These are phyloP conservation scores for Kryptopterus vitreolus DNA, from an alignment of 2,797 vertebrate species.

Conservation along the genomic window DNA sequence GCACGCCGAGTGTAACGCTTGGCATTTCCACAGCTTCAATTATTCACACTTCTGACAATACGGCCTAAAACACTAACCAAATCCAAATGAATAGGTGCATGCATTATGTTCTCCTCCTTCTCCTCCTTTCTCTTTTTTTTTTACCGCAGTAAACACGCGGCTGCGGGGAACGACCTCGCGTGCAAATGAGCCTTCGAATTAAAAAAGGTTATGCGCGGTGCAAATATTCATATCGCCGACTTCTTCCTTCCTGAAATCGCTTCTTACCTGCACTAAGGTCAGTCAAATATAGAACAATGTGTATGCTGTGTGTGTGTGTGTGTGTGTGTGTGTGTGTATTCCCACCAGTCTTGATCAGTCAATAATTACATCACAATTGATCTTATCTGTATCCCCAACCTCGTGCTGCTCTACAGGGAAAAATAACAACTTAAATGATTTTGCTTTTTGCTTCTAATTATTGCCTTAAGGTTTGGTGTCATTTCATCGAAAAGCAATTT, in stretches of 20 bases:
- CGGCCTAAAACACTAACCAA: constrained; percentile 48
- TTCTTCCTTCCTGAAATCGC: constrained; percentile 3
- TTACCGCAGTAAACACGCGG: constrained; percentile 20
- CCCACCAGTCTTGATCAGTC: constrained; percentile 35
- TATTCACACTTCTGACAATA: constrained; percentile 61
- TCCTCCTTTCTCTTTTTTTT: neutral
- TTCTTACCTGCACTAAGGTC: constrained; percentile 55
- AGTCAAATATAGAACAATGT: constrained; percentile 66
- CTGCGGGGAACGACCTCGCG: neutral
- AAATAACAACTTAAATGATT: neutral
- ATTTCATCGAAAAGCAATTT: neutral
- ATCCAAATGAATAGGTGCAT: constrained; percentile 54
- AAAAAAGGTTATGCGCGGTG: constrained; percentile 11
- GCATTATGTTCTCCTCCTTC: constrained; percentile 29
- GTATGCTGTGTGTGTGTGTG: constrained; percentile 53
- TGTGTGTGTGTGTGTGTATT: neutral
- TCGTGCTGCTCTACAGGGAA: neutral
- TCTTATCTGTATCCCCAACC: constrained; percentile 2
- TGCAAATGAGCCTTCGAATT: constrained; percentile 5
- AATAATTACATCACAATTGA: constrained; percentile 36
- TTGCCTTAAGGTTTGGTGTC: neutral
- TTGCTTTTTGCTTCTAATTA: neutral
- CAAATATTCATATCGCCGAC: constrained; percentile 19
- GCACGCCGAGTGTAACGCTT: constrained; percentile 51
- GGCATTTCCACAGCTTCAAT: constrained; percentile 59